Evolutionary conservation across 2,797 vertebrate genomes (phyloP), one percentile per base, ranked within the genome.

Genomic region (Darevskia nairensis): DNA sequence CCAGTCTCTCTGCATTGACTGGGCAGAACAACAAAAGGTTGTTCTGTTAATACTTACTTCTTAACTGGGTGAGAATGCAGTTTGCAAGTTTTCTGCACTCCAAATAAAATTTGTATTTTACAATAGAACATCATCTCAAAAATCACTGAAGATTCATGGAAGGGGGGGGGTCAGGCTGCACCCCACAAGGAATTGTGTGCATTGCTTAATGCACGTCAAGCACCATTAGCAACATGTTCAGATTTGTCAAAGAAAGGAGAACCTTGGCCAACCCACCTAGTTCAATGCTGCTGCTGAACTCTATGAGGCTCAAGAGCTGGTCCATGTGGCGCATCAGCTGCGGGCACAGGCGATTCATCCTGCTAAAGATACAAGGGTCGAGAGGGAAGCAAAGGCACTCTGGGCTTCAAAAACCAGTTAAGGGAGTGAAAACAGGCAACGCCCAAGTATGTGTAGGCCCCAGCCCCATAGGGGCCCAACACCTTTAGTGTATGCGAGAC

Each of bases 281-380:
- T 76, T 89, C 88, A 35, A 74, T n/a, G 2, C 11, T 76, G 32
- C 78, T 76, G 55, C 41, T 85, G 78, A 85, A 66, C 21, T 89
- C 32, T 17, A 68, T 23, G 27, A 89, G 8, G 25, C 80, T 46
- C 59, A 89, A 39, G 32, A 85, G 21, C 6, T 89, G 78, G n/a
- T 89, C 78, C 78, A 89, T 35, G 27, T 19, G 29, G 2, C 64
- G 15, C 77, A 85, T 75, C 66, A 89, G 32, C 19, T 13, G 32
- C 13, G 41, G 72, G 10, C 17, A 29, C 29, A 85, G 35, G 21
- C 3, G 78, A 85, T 50, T 75, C 88, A 89, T 89, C 83, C 88
- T 89, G 82, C 39, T 89, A 50, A 71, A 85, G 69, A 84, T n/a
- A 80, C 25, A 61, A 46, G 46, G 41, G 64, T 29, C 66, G 23